These are phyloP conservation scores for Polydrusus pterygomalis DNA, from an alignment of 2,888 invertebrate genomes.

Conservation along the genomic window DNA sequence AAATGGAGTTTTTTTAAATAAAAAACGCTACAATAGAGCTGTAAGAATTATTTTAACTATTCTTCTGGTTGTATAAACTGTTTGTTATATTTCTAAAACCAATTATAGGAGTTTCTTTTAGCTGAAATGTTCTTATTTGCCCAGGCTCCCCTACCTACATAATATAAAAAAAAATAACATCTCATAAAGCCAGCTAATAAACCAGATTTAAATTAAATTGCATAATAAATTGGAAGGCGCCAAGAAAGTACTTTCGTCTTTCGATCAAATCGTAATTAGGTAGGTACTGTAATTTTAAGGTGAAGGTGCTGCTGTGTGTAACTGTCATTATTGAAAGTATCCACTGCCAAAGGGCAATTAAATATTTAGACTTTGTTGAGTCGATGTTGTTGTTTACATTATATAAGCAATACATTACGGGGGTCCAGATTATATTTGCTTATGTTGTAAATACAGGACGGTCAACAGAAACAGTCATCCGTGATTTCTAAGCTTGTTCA, in stretches of 20 bases:
- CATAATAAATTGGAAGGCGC: conserved; percentile 50
- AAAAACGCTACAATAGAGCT: too few species aligned
- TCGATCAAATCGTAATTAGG: conserved; percentile 46
- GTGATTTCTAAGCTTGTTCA: too few species aligned
- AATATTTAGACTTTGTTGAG: conserved; percentile 7
- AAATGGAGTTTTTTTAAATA: too few species aligned
- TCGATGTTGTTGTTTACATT: conserved; percentile 15
- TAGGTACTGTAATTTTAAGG: conserved; percentile 43
- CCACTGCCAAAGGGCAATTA: conserved; percentile 40
- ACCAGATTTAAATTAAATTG: conserved; percentile 30
- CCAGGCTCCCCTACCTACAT: too few species aligned
- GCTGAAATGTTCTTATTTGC: too few species aligned
- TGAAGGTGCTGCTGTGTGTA: conserved; percentile 43
- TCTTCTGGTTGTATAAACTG: not conserved
- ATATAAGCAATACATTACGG: too few species aligned
- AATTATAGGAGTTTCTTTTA: too few species aligned
- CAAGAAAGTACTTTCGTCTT: conserved; percentile 51
- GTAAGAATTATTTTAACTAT: too few species aligned
- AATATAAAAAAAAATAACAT: conserved; percentile 3
- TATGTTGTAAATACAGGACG: not conserved
- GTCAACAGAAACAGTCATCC: too few species aligned
- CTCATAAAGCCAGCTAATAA: conserved; percentile 1
- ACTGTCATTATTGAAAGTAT: conserved; percentile 40
- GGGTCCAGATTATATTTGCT: not conserved
- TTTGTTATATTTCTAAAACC: too few species aligned